Percentiles rank a stretch among this genome's conserved stretches.
Evolutionary conservation across 2,113 vertebrate species (phyloP).

Genomic region (Diphyllodes magnificus): DNA sequence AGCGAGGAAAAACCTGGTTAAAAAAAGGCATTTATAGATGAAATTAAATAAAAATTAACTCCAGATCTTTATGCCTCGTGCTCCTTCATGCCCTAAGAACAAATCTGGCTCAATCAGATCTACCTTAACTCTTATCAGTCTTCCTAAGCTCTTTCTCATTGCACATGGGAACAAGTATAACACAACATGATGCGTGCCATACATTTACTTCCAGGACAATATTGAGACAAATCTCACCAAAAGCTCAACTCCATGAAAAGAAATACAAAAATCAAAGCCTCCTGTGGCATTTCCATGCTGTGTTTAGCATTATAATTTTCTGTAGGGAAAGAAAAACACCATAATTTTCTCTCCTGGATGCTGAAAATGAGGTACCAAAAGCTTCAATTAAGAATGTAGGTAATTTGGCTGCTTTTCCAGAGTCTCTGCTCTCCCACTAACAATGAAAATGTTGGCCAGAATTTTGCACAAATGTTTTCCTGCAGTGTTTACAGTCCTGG

Average conservation of each 20-base stretch:
- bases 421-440: background rate
- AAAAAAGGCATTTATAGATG: background rate
- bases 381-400: background rate
- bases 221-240: background rate
- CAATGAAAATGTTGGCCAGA: background rate
- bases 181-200: fast-evolving
- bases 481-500: constrained; percentile 3
- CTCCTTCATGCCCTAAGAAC: background rate
- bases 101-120: background rate
- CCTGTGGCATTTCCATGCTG: background rate
- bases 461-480: constrained; percentile 23
- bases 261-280: background rate
- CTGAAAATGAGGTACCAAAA: background rate
- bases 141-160: background rate
- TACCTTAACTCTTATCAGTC: background rate
- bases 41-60: background rate
- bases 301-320: background rate
- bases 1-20: background rate
- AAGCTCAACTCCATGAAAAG: background rate
- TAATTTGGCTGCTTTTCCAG: constrained; percentile 14
- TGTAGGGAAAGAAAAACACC: background rate
- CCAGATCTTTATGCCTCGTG: background rate
- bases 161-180: background rate
- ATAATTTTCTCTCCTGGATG: background rate
- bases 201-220: background rate